Evolutionary conservation across 2,888 invertebrate species (phyloP), one percentile per base, ranked within the genome.

Genomic region (Tortrix viridana): DNA sequence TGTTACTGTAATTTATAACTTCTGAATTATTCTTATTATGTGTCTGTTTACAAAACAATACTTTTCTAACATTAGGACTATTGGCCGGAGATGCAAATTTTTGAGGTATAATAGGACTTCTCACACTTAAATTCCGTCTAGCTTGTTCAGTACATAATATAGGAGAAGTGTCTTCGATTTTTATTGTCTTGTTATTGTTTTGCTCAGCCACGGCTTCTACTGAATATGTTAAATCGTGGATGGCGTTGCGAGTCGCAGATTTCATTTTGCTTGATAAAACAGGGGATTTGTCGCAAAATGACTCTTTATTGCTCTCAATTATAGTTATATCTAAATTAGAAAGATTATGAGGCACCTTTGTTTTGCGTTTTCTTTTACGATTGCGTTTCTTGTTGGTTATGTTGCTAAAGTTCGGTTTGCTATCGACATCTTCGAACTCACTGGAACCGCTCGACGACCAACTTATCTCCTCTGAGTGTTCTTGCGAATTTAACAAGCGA

Each of bases 381-480:
- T 60, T 71, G 49, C 57, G 62, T 22, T 56, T 66, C 65, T 66
- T 75, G 7, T 68, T 72, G 20, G 65, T 63, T 60, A 65, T 52
- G 38, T 71, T 77, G 43, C 41, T 65, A 14, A 69, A 57, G 56
- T 71, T 76, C 22, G 73, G 74, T 44, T 66, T 71, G 44, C 65
- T 62, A 9, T 70, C 60, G 9, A 67, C 56, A 58, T 81, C 79
- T 71, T 89, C 89, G 57, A 78, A 79, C 32, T 88, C 91, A 69
- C 88, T 89, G 0, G 86, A 84, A 19, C 87, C 85, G 66, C 88
- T 88, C 3, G 80, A 82, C 14, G 89, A 84, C 89, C 89, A 89
- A 62, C 74, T 77, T 23, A 92, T 91, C 62, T 87, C 84, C 65
- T 83, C 83, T n/a, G 67, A 73, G 26, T 76, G 66, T 57, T 87